Base-by-base conservation (phyloP, 2,888 invertebrate genomes). In the Netelia virgata region DNA sequence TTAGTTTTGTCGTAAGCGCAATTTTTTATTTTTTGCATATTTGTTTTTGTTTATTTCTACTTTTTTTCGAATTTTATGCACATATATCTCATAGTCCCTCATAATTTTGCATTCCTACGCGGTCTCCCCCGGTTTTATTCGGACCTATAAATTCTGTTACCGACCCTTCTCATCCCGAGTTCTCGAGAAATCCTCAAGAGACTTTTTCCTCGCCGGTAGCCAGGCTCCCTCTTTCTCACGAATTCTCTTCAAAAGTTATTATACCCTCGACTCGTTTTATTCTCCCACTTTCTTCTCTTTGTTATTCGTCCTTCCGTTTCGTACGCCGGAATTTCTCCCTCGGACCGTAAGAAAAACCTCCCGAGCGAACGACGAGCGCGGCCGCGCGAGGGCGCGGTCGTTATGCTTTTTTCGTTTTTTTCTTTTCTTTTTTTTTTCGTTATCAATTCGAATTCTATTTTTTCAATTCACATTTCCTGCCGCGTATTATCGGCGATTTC, bases 231-330 rank as follows among this genome's bases (percentile, higher is more conserved):
- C n/a, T 47, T 28, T 66, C 53, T 43, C 64, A 41, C 28, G 72
- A 73, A 73, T 72, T 72, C 55, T 72, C 16, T 28, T 55, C 14
- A 3, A 47, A 57, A 64, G 64, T 70, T 55, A 72, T 43, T 57
- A 74, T 64, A 6, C 53, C 53, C 50, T 11, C 23, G 28, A 28
- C 9, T 23, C n/a, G 10, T 59, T 18, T 55, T 70, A n/a, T 68
- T 14, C 3, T 47, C 55, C 55, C 50, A 23, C 16, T 70, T 63
- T 70, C 36, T 66, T 80, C 36, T 36, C n/a, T 41, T 73, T 59
- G 16, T 20, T 28, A 68, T 10, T 47, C 47, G n/a, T 59, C 47
- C 28, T 57, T 59, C 41, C 43, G 64, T 68, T 50, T 41, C 6
- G 8, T 55, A 20, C 14, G 66, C 59, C 59, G 59, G 68, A 50